phyloP scores from a whole-genome alignment of 1,140 invertebrate genomes.

The Andrena cerasifolii region DNA sequence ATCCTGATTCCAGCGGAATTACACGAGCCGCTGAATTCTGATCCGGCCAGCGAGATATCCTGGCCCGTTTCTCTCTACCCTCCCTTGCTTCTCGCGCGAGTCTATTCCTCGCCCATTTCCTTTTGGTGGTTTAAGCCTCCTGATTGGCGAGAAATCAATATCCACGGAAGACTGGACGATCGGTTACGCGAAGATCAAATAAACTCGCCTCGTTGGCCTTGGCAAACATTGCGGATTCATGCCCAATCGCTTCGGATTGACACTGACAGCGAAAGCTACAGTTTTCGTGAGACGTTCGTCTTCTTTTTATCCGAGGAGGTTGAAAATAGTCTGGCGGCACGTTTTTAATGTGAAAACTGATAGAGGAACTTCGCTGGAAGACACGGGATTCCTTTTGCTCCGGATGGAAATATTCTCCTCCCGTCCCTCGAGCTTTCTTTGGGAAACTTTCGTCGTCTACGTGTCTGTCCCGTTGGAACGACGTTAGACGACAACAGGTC shows the following conservation, averaged over 20 bases:
- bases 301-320: no score
- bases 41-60: conserved; percentile 40
- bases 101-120: conserved; percentile 15
- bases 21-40: conserved; percentile 59
- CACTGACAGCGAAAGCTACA: background rate
- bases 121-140: conserved; percentile 14
- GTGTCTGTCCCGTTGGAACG: no score
- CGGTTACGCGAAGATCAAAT: conserved; percentile 38
- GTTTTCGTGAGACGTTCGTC: no score
- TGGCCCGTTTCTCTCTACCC: conserved; percentile 26
- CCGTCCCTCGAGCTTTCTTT: no score
- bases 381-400: no score
- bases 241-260: background rate
- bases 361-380: no score
- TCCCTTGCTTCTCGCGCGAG: background rate
- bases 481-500: background rate
- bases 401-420: background rate
- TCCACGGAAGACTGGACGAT: conserved; percentile 26
- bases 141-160: conserved; percentile 62
- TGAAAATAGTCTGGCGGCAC: no score
- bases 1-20: conserved; percentile 61
- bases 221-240: background rate
- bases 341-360: no score
- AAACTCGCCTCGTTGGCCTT: conserved; percentile 42
- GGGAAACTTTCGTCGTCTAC: no score